Conservation (phyloP, 2,888 invertebrate genomes). For the Panzeria rudis region DNA sequence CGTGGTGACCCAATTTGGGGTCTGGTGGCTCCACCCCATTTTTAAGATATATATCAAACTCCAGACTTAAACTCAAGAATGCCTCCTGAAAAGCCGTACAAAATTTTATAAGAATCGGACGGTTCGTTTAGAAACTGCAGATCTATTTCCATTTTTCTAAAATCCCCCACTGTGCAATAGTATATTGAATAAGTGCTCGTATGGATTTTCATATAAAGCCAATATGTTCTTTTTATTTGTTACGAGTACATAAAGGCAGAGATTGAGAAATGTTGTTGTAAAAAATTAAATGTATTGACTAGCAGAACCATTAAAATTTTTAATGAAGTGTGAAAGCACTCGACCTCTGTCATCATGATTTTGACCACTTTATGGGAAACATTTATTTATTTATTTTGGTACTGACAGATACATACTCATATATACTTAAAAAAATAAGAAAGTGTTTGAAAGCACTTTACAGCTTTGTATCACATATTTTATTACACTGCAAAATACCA, state of each 20-base stretch:
- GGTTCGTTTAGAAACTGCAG: too few relatives aligned
- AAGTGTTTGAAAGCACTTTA: conserved; percentile 41
- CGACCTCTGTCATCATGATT: conserved; percentile 57
- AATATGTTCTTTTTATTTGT: conserved; percentile 45
- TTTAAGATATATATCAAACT: too few relatives aligned
- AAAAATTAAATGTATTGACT: conserved; percentile 52
- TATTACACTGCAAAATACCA: background rate
- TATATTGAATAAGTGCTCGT: background rate
- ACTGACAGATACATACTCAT: too few relatives aligned
- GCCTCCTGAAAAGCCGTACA: too few relatives aligned
- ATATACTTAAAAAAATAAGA: conserved; percentile 22
- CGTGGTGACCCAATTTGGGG: too few relatives aligned
- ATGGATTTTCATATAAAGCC: background rate
- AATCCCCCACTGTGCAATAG: too few relatives aligned
- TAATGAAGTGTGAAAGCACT: conserved; percentile 71
- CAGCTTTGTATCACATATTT: background rate
- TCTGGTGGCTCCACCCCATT: too few relatives aligned
- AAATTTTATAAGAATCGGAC: too few relatives aligned
- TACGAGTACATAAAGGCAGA: conserved; percentile 39
- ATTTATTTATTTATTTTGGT: conserved; percentile 50
- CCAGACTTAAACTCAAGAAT: too few relatives aligned
- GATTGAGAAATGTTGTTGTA: conserved; percentile 55
- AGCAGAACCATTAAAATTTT: conserved; percentile 63
- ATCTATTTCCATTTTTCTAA: too few relatives aligned
- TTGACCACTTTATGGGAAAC: conserved; percentile 63